Evolutionary conservation across 2,797 vertebrate genomes (phyloP).

Genomic region (Lemur catta): DNA sequence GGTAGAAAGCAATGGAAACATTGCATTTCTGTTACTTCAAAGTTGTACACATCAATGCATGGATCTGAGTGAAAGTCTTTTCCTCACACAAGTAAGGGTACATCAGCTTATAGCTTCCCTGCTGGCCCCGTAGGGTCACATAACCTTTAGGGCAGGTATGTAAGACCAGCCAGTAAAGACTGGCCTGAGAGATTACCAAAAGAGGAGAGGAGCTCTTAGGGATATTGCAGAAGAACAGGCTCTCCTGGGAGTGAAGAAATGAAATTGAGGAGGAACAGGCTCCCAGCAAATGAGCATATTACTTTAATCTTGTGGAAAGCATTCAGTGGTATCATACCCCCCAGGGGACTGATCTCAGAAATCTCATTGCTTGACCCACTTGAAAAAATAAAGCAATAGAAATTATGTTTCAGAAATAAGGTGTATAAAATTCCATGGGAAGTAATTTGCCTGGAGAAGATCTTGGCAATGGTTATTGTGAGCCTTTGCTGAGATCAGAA

Average conservation of each 20-base stretch:
- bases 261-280: neutral
- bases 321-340: neutral
- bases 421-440: neutral
- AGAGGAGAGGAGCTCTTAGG: neutral
- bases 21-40: neutral
- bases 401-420: constrained; percentile 35
- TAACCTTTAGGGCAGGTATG: neutral
- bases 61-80: neutral
- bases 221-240: neutral
- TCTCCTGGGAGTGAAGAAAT: neutral
- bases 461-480: neutral
- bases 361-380: neutral
- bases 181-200: neutral
- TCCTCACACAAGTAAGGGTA: neutral
- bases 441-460: neutral
- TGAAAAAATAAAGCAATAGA: neutral
- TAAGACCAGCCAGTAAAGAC: neutral
- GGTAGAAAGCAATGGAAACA: neutral
- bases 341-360: neutral
- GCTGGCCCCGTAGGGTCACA: neutral
- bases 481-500: neutral
- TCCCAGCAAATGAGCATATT: neutral
- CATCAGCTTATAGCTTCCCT: neutral
- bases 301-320: neutral
- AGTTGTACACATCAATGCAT: neutral